phyloP scores from a whole-genome alignment of 2,797 vertebrate species.

The Phrynocephalus vlangalii region DNA sequence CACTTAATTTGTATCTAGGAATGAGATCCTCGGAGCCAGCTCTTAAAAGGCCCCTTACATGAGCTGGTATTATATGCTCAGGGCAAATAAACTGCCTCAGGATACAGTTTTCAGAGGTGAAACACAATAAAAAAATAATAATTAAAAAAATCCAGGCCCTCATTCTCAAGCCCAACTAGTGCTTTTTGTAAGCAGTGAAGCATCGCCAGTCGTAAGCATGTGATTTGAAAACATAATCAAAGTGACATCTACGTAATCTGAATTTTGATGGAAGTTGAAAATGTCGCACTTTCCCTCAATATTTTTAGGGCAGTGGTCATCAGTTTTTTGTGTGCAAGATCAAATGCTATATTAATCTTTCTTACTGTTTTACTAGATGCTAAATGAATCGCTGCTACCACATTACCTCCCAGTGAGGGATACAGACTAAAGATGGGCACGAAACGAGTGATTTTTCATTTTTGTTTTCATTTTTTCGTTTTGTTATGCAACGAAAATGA shows the following conservation, averaged over 20 bases:
- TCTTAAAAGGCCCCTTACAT: too few species aligned
- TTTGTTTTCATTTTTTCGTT: too few species aligned
- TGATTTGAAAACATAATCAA: not conserved
- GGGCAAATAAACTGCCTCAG: not conserved
- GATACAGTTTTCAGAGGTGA: not conserved
- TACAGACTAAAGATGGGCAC: not conserved
- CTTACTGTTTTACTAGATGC: not conserved
- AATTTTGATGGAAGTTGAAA: not conserved
- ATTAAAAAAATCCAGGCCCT: not conserved
- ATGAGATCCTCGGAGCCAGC: too few species aligned
- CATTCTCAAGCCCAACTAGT: not conserved
- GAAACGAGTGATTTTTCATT: too few species aligned
- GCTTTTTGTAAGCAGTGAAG: not conserved
- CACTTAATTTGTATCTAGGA: not conserved
- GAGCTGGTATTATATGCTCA: not conserved
- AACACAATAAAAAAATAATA: not conserved
- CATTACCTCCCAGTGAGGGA: not conserved
- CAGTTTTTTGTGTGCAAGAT: not conserved
- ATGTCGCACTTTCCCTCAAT: not conserved
- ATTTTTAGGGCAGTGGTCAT: not conserved
- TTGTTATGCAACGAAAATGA: too few species aligned
- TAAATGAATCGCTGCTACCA: constrained; percentile 4
- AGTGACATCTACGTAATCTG: not conserved
- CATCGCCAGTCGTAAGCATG: not conserved
- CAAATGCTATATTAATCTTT: not conserved